Base-by-base conservation (phyloP, 2,888 invertebrate genomes). In the Busseola fusca region DNA sequence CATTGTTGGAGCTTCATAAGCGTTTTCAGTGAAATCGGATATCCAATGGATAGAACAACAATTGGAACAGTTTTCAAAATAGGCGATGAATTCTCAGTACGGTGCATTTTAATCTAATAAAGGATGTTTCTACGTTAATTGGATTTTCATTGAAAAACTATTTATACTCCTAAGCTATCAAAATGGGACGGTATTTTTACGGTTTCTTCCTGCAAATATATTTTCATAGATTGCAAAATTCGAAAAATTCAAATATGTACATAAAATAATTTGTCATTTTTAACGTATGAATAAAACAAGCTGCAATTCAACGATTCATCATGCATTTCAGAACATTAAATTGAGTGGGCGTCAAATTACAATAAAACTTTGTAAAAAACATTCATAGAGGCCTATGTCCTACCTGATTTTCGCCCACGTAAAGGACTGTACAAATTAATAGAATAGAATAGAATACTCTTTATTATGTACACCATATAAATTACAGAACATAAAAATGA, bases 111-210 rank as follows among this genome's bases (percentile, higher is more conserved):
- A 58, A 56, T 48, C 10, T 64, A 71, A 71, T 50, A 54, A 72
- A 73, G 30, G 12, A 54, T 37, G 21, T 25, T 30, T 10, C 21
- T 21, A 45, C 34, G n/a, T 12, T 80, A 64, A 69, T 80, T 69
- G 63, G 80, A 75, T 80, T 69, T 78, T 64, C 76, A 30, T 12
- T 40, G 69, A 40, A 69, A 74, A 75, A 45, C 50, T 56, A 56
- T 37, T 64, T 48, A 59, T 10, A 37, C 5, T 34, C 6, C 14
- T 30, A 1, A 48, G 64, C 21, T 30, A 59, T 0, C 4, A 45
- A 67, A 76, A 50, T 1, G 37, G 42, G 45, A 4, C 21, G 4
- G 14, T 14, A 37, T 58, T 70, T 64, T 5, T 50, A 72, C 2
- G 70, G 27, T 27, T 76, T 64, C 63, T 64, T 60, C 16, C 14